Base-by-base conservation (phyloP, 1,140 invertebrate species). In the Lucilia cuprina region DNA sequence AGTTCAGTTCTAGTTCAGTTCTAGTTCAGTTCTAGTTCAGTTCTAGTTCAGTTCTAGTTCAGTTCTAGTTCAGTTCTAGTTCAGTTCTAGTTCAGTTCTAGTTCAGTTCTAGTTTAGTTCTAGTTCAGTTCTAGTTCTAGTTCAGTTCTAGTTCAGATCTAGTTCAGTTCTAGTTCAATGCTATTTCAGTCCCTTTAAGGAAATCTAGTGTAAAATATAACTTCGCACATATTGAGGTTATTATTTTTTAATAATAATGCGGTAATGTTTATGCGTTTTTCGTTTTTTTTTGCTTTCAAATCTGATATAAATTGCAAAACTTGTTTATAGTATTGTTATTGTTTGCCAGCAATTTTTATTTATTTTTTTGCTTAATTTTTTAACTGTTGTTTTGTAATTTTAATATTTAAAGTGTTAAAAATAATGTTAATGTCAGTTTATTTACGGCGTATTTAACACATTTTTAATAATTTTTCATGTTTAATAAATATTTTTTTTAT, bases 391-490 rank as follows among this genome's bases (percentile, higher is more conserved):
- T 65, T 65, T 65, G 17, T 65, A 70, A 70, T 70, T 70, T 70
- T 70, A 70, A 70, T 70, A 70, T 70, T 21, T 70, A 70, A 60
- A 70, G 65, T 70, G 65, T 70, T 70, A 70, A 70, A 17, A 70
- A 70, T 70, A 70, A 70, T 70, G 65, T 70, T 70, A 70, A 70
- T 70, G 65, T 70, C 65, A 70, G 14, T 70, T 21, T 21, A 70
- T 70, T 70, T 70, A 70, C 21, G 19, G 4, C 65, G 65, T 70
- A 70, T 70, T 70, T 70, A 70, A 70, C 65, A 70, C 65, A 70
- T 70, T 21, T 65, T 70, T 70, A 70, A 70, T 70, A 70, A 70
- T 70, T 21, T 70, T 70, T 70, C 65, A 70, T 70, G 65, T 70
- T 60, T 21, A 70, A 70, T 70, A 21, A 70, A 8, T 55, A 2